Evolutionary conservation across 2,797 vertebrate genomes (phyloP), one percentile per base, ranked within the genome.

Genomic region (Poecile montanus): DNA sequence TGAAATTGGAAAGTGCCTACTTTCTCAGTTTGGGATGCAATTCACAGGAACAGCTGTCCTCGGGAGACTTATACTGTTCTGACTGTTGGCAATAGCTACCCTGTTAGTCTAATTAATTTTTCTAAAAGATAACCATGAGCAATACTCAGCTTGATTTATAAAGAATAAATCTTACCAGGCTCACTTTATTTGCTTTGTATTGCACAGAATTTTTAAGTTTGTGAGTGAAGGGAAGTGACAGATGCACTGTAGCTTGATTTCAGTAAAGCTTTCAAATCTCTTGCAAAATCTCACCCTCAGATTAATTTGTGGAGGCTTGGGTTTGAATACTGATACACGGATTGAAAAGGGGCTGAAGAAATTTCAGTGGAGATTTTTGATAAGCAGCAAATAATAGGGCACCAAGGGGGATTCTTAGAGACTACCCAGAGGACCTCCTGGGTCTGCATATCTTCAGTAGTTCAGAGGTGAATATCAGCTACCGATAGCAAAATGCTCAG

Each of bases 51-150:
- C 21, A 85, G n/a, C 30, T 89, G 34, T 87, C 54, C 86, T 94
- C 47, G 0, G 65, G 93, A 89, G 88, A 77, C 47, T 76, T 81
- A 66, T 10, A 40, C 68, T 44, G 32, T 85, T 96, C 79, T 91
- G 71, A 85, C 78, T 91, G 57, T 68, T 89, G 71, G 84, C 72
- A 94, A 94, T 77, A 65, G 61, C 61, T 94, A 47, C 61, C 92
- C 84, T 89, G 91, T 71, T 89, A 91, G 22, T 85, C 74, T 95
- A 93, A 96, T 94, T 96, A 91, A 71, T 94, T 95, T 95, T 92
- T 89, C 78, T 67, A 50, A 93, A 92, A 95, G 89, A 93, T 96
- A 96, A 92, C 76, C 32, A 53, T 36, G 27, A 93, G 56, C 76
- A 91, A 85, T 90, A 88, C 0, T 16, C 76, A 94, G 66, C 38